Conservation (phyloP, 2,113 vertebrate species). For the Haliaeetus leucogaster region DNA sequence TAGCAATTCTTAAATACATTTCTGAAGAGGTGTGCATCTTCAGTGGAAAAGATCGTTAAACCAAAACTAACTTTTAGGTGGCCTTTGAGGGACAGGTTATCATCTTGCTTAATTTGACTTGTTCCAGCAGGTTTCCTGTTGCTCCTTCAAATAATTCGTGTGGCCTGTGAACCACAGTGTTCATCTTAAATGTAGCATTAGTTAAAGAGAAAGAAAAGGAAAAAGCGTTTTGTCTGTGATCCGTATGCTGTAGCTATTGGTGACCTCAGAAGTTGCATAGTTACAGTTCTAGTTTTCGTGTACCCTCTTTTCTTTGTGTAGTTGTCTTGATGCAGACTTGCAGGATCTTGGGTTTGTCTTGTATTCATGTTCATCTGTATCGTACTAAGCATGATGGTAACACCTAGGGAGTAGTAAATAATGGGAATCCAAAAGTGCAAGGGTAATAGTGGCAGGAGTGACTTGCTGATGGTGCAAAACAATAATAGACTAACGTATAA, state of each 20-base stretch:
- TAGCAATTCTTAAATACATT: accelerated
- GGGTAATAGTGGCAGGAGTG: not conserved
- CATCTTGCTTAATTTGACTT: not conserved
- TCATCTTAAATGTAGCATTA: not conserved
- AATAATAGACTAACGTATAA: not conserved
- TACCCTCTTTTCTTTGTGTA: not conserved
- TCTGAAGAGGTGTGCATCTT: not conserved
- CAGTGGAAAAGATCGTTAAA: not conserved
- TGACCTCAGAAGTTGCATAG: not conserved
- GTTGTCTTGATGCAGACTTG: not conserved
- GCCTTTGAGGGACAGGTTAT: not conserved
- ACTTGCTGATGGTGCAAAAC: not conserved
- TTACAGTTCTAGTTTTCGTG: not conserved
- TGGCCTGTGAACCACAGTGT: not conserved
- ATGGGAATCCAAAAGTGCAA: not conserved
- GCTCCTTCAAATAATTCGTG: not conserved
- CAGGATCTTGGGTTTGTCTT: not conserved
- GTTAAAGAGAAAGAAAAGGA: not conserved
- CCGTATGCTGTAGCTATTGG: not conserved
- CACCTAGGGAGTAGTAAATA: not conserved
- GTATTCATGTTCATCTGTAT: accelerated
- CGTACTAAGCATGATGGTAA: not conserved
- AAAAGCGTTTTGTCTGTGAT: not conserved
- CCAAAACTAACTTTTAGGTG: not conserved
- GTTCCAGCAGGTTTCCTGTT: not conserved